phyloP scores from a whole-genome alignment of 1,140 invertebrate genomes.

The Carposina sasakii region DNA sequence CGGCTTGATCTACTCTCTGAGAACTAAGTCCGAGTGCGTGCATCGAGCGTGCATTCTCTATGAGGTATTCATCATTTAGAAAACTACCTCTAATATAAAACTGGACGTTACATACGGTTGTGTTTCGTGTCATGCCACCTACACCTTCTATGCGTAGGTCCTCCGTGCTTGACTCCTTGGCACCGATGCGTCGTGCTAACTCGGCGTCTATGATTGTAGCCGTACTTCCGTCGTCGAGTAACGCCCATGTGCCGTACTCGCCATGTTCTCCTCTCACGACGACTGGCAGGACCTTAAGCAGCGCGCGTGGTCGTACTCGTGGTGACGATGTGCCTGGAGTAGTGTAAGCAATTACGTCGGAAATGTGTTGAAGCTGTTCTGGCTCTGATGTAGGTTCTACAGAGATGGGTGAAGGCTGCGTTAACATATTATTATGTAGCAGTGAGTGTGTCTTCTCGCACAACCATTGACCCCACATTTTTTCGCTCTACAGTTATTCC shows the following conservation, averaged over 20 bases:
- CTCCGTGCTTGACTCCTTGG: not conserved
- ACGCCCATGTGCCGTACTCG: not conserved
- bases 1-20: not conserved
- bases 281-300: not conserved
- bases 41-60: conserved; percentile 10
- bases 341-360: too few relatives aligned
- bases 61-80: not conserved
- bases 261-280: not conserved
- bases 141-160: conserved; percentile 3
- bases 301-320: too few relatives aligned
- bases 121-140: conserved; percentile 1
- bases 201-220: not conserved
- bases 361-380: too few relatives aligned
- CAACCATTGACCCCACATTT: too few relatives aligned
- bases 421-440: too few relatives aligned
- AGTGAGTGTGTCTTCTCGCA: too few relatives aligned
- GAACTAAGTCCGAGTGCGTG: not conserved
- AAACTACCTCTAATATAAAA: conserved; percentile 15
- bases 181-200: not conserved
- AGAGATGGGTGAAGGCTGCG: too few relatives aligned
- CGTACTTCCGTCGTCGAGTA: conserved; percentile 3
- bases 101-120: conserved; percentile 7
- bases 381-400: too few relatives aligned
- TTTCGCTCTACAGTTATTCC: too few relatives aligned
- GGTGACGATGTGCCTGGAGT: too few relatives aligned